Percentiles rank a stretch among this genome's conserved stretches.
These are phyloP conservation scores for Pegoplata infirma DNA, from an alignment of 2,888 invertebrate genomes.

Conservation along the genomic window DNA sequence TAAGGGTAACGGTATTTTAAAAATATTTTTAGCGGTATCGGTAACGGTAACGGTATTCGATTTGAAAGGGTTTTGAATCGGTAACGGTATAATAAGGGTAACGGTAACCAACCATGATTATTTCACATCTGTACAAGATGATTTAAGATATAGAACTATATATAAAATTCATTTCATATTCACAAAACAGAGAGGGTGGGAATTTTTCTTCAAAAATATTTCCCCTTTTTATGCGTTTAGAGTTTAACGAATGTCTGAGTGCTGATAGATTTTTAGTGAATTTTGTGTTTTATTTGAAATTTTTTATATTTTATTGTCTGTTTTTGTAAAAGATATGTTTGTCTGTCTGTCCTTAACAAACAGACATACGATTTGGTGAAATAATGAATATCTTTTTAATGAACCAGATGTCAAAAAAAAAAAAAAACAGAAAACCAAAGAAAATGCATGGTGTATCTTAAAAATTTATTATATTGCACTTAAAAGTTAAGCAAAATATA, in stretches of 20 bases:
- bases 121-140: conserved; percentile 24
- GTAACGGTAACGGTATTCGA: too few relatives aligned
- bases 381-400: conserved; percentile 60
- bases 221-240: neutral
- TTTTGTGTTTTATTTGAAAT: neutral
- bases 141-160: conserved; percentile 18
- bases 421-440: neutral
- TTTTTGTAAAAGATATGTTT: conserved; percentile 21
- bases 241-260: conserved; percentile 14
- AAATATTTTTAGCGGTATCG: too few relatives aligned
- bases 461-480: too few relatives aligned
- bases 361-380: conserved; percentile 28
- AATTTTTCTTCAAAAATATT: neutral
- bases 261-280: conserved; percentile 45
- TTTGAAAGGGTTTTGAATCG: too few relatives aligned
- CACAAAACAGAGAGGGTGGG: conserved; percentile 27
- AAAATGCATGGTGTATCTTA: neutral
- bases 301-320: conserved; percentile 1
- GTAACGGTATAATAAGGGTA: too few relatives aligned
- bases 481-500: too few relatives aligned
- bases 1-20: too few relatives aligned
- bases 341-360: neutral
- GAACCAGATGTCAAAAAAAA: conserved; percentile 50
- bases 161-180: conserved; percentile 23
- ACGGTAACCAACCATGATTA: too few relatives aligned